Conservation (phyloP, 2,888 invertebrate genomes). For the Poecilus cupreus region DNA sequence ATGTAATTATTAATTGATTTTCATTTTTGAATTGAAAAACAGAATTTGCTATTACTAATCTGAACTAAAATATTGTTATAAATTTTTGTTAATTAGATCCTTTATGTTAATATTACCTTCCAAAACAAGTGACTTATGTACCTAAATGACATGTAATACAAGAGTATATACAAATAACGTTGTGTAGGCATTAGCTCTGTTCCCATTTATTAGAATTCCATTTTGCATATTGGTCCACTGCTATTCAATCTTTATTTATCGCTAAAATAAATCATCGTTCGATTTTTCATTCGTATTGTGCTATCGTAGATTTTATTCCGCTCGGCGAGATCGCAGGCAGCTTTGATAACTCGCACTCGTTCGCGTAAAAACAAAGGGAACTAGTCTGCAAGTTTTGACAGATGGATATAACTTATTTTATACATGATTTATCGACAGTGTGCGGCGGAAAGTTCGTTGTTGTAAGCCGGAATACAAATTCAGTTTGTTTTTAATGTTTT, state of each 20-base stretch:
- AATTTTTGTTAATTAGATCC: no score
- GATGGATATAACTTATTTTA: constrained; percentile 26
- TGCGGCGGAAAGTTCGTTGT: background rate
- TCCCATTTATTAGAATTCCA: background rate
- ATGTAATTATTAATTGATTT: no score
- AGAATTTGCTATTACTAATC: no score
- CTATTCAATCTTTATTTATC: constrained; percentile 12
- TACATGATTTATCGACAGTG: constrained; percentile 28
- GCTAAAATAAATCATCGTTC: constrained; percentile 15
- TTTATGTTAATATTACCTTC: no score
- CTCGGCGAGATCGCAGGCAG: constrained; percentile 7
- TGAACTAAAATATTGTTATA: no score
- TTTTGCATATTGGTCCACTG: background rate
- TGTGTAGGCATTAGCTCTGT: no score
- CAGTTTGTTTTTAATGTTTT: background rate
- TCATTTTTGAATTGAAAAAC: no score
- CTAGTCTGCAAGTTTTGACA: constrained; percentile 34
- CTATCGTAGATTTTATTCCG: background rate
- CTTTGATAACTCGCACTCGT: background rate
- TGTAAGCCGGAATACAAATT: constrained; percentile 24
- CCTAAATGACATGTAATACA: no score
- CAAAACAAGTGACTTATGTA: no score
- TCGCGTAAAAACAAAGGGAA: constrained; percentile 16
- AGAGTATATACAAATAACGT: no score
- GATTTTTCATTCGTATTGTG: background rate